Conservation (phyloP, 2,797 vertebrate species). For the Manis pentadactyla region DNA sequence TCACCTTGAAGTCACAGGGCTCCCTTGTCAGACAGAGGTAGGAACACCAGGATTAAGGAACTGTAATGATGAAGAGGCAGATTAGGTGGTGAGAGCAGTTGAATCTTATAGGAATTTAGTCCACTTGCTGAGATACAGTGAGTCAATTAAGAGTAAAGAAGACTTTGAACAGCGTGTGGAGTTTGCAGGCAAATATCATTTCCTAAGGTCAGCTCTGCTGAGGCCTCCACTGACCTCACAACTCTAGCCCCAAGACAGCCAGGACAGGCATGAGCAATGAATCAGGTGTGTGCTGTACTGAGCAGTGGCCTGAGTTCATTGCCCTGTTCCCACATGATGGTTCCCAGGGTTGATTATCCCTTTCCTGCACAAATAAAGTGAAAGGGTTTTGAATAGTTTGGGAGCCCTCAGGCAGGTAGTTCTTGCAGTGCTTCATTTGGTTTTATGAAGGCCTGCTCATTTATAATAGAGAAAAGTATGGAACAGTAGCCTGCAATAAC, state of each 20-base stretch:
- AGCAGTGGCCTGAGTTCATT: not conserved
- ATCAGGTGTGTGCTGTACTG: not conserved
- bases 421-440: not conserved
- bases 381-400: not conserved
- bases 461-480: not conserved
- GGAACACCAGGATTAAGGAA: not conserved
- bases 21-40: not conserved
- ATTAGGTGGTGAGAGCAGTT: not conserved
- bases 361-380: not conserved
- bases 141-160: no score
- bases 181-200: not conserved
- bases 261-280: not conserved
- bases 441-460: not conserved
- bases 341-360: not conserved
- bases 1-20: not conserved
- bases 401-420: not conserved
- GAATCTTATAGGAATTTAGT: not conserved
- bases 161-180: not conserved
- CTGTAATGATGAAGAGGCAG: not conserved
- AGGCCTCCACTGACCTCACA: not conserved
- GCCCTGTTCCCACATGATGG: fast-evolving
- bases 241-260: not conserved
- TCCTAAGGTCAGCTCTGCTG: not conserved
- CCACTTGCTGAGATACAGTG: not conserved
- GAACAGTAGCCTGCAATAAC: not conserved